A percentile compares a stretch with the other conserved stretches of the same genome.
Evolutionary conservation across 2,113 vertebrate genomes (phyloP).

Genomic region (Odobenus rosmarus): DNA sequence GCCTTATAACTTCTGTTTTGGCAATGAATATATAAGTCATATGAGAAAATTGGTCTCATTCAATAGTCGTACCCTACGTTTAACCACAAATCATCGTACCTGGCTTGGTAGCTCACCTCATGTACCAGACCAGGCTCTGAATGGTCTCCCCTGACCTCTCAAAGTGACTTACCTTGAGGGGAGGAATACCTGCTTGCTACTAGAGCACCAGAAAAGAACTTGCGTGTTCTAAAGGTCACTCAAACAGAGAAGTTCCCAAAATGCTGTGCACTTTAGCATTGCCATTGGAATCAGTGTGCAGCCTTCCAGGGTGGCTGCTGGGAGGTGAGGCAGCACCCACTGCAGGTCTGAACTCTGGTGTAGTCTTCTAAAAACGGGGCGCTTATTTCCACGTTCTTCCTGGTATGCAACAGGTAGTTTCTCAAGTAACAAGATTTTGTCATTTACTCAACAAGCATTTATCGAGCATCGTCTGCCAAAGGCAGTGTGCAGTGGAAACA

Average conservation of each 20-base stretch:
- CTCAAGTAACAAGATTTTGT: not conserved
- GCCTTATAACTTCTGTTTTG: not conserved
- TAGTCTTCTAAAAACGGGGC: not conserved
- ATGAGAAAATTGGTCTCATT: not conserved
- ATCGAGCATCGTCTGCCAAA: not conserved
- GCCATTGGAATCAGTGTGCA: not conserved
- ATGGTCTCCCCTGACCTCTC: not conserved
- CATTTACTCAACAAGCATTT: not conserved
- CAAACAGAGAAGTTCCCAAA: not conserved
- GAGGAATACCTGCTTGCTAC: not conserved
- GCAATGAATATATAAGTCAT: not conserved
- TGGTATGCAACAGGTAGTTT: constrained; percentile 11
- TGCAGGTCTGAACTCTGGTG: not conserved
- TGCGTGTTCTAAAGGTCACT: not conserved
- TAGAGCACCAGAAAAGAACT: not conserved
- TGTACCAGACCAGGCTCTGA: not conserved
- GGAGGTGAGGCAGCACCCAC: not conserved
- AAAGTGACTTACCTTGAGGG: not conserved
- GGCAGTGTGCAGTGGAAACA: not conserved
- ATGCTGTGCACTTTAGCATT: not conserved
- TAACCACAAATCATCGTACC: not conserved
- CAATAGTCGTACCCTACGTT: not conserved
- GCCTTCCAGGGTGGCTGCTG: not conserved
- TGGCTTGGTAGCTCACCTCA: not conserved
- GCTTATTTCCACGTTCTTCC: not conserved